Evolutionary conservation across 2,797 vertebrate genomes (phyloP).

Genomic region (Peromyscus nudipes): DNA sequence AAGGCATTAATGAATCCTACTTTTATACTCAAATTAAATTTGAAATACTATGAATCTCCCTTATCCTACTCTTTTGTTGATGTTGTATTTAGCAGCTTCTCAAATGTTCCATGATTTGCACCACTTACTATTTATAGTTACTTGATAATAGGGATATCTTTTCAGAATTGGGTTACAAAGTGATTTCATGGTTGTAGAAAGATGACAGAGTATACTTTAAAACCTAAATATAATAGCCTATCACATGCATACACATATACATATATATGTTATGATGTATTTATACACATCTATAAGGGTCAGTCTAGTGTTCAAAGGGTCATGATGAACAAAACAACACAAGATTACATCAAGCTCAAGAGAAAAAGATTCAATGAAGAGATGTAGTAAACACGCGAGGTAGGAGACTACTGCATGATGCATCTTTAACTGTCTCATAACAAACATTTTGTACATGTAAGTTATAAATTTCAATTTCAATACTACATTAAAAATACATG

Average conservation of each 20-base stretch:
- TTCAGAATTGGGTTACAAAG: neutral
- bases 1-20: neutral
- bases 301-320: neutral
- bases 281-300: neutral
- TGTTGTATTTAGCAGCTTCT: neutral
- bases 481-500: neutral
- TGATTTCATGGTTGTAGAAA: neutral
- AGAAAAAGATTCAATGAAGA: neutral
- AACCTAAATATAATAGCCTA: neutral
- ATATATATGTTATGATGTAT: too few species aligned
- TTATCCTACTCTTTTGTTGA: neutral
- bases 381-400: neutral
- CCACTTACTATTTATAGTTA: neutral
- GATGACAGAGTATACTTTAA: neutral
- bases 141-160: neutral
- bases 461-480: neutral
- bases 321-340: neutral
- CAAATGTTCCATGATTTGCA: neutral
- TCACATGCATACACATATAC: neutral
- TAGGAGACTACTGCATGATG: neutral
- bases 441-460: neutral
- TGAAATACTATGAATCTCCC: neutral
- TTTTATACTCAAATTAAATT: conserved; percentile 37
- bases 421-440: neutral
- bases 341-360: neutral